Evolutionary conservation across 2,113 vertebrate species (phyloP).

Genomic region (Anhinga rufa): DNA sequence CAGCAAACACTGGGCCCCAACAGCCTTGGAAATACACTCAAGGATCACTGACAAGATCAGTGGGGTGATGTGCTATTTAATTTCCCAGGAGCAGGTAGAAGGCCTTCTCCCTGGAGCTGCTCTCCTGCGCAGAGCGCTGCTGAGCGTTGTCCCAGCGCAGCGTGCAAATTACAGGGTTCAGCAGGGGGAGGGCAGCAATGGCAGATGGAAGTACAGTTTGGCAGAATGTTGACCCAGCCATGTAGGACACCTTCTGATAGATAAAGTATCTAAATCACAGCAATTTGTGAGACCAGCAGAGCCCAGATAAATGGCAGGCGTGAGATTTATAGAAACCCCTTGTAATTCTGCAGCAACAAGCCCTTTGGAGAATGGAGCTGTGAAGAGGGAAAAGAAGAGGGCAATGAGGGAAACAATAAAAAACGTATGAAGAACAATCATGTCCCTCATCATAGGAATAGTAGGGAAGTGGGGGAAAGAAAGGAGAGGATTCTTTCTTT

Average conservation of each 20-base stretch:
- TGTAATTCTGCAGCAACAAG: neutral
- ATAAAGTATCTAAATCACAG: neutral
- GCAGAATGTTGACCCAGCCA: neutral
- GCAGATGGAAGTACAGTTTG: neutral
- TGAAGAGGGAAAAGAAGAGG: neutral
- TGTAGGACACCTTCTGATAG: neutral
- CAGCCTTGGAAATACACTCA: neutral
- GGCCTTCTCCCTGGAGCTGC: neutral
- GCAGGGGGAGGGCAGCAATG: neutral
- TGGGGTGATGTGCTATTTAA: neutral
- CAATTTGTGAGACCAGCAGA: neutral
- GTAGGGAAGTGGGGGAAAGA: neutral
- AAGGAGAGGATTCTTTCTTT: neutral
- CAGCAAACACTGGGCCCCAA: neutral
- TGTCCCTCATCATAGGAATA: neutral
- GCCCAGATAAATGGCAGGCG: neutral
- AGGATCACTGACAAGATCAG: neutral
- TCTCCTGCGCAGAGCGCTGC: neutral
- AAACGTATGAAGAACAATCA: fast-evolving
- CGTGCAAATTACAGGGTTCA: neutral
- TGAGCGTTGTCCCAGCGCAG: neutral
- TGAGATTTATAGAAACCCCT: neutral
- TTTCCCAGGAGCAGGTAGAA: neutral
- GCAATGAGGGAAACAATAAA: neutral
- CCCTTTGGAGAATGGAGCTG: neutral